Evolutionary conservation across 2,113 vertebrate genomes (phyloP), one percentile per base, ranked within the genome.

Genomic region (Agapornis roseicollis): DNA sequence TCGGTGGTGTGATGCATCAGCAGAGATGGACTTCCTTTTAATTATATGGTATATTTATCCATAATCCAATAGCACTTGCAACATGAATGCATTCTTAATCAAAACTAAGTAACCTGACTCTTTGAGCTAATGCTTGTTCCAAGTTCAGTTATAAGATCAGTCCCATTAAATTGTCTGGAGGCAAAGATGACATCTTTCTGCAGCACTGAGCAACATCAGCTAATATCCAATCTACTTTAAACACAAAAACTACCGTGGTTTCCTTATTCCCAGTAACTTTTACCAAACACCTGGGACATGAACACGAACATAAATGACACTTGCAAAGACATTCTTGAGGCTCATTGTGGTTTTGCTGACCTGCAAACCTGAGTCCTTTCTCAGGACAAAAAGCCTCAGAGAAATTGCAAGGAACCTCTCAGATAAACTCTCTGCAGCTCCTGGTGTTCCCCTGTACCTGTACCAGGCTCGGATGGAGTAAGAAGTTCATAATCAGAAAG

Each of bases 11-110:
- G 28, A 88, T 79, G n/a, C 41, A 52, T 68, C 60, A 92, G 44
- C n/a, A 73, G 55, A 93, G 63, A 94, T 58, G 80, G 73, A 63
- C 49, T 91, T 81, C 35, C 83, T 88, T 93, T 95, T 85, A 92
- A 91, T 92, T 92, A 87, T 20, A 8, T 56, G 27, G 2, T 55
- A 60, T 53, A 90, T 88, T 69, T 81, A 81, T 64, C 61, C 61
- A 76, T 47, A 81, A 81, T 41, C 80, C 65, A 87, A 53, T 31
- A 74, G 39, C 46, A 66, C 79, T 87, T 90, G 61, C 81, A 86
- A 86, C 53, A 58, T 11, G 22, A 55, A 74, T 42, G 25, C 47
- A 35, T 84, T 89, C n/a, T 37, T 53, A 78, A 88, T 61, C 80
- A 84, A 78, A 64, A 47, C 33, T 74, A 74, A 91, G 74, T 61